A percentile compares a stretch with the other conserved stretches of the same genome.
These are phyloP conservation scores for Catharus bicknelli DNA, from an alignment of 2,113 vertebrate genomes.

Conservation along the genomic window DNA sequence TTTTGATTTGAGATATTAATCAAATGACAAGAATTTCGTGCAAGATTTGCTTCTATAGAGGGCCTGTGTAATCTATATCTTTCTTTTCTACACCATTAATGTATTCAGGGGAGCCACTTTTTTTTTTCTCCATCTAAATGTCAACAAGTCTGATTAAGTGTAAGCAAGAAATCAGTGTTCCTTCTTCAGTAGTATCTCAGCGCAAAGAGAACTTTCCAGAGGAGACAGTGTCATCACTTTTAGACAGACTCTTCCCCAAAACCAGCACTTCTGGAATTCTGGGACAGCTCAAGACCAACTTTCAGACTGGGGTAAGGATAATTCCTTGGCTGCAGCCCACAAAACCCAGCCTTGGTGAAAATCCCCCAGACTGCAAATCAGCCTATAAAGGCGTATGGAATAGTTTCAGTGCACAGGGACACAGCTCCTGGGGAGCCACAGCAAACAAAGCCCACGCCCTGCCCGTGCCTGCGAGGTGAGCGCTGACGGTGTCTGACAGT, in stretches of 20 bases:
- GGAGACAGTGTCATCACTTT: conserved; percentile 14
- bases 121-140: conserved; percentile 40
- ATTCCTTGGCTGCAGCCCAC: neutral
- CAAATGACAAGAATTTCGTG: conserved; percentile 49
- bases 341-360: neutral
- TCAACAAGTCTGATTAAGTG: conserved; percentile 63
- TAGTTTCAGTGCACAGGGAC: neutral
- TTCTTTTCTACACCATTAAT: conserved; percentile 62
- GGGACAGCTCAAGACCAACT: neutral
- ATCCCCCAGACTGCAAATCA: neutral
- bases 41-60: conserved; percentile 30
- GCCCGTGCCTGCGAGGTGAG: neutral
- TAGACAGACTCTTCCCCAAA: conserved; percentile 8
- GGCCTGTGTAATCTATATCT: conserved; percentile 37
- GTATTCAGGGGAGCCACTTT: conserved; percentile 16
- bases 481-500: neutral
- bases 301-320: neutral
- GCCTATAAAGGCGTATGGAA: neutral
- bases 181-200: conserved; percentile 41
- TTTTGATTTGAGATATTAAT: conserved; percentile 62
- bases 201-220: neutral
- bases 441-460: neutral
- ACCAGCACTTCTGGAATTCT: neutral
- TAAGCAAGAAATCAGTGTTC: conserved; percentile 52
- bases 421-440: neutral